Evolutionary conservation across 2,888 invertebrate genomes (phyloP).

Genomic region (Harpalus rubripes): DNA sequence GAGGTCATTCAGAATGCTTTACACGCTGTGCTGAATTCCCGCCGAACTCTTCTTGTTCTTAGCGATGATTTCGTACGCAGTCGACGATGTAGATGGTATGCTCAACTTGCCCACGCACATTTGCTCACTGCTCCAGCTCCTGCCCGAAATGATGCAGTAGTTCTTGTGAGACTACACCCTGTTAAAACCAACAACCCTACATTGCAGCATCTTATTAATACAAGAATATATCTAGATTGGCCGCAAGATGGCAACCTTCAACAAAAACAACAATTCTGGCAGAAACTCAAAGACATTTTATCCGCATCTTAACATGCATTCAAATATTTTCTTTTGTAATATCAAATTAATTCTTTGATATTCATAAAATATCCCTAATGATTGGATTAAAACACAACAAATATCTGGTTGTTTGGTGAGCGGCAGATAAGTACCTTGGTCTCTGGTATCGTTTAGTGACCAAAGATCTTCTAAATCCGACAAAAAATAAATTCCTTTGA

Average conservation of each 20-base stretch:
- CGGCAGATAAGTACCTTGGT: too few species aligned
- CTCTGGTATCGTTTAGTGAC: too few species aligned
- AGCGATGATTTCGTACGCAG: conserved; percentile 85
- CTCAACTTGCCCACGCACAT: conserved; percentile 84
- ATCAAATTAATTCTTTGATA: not conserved
- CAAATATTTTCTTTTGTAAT: not conserved
- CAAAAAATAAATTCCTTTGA: too few species aligned
- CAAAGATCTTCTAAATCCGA: too few species aligned
- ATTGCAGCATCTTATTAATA: conserved; percentile 82
- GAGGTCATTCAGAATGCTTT: conserved; percentile 84
- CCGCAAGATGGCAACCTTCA: conserved; percentile 78
- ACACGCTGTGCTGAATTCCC: conserved; percentile 82
- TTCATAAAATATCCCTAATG: too few species aligned
- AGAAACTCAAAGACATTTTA: conserved; percentile 73
- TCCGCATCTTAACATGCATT: conserved; percentile 59
- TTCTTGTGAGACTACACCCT: conserved; percentile 83
- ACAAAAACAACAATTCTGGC: conserved; percentile 75
- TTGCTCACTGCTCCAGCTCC: conserved; percentile 79
- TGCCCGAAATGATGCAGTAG: conserved; percentile 80
- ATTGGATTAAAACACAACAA: too few species aligned
- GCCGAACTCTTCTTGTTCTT: conserved; percentile 83
- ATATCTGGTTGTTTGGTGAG: too few species aligned
- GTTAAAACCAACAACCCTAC: conserved; percentile 80
- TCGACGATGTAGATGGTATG: conserved; percentile 87
- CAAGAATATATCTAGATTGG: conserved; percentile 84